Evolutionary conservation across 2,888 invertebrate genomes (phyloP), one percentile per base, ranked within the genome.

Genomic region (Nemapogon koenigi): DNA sequence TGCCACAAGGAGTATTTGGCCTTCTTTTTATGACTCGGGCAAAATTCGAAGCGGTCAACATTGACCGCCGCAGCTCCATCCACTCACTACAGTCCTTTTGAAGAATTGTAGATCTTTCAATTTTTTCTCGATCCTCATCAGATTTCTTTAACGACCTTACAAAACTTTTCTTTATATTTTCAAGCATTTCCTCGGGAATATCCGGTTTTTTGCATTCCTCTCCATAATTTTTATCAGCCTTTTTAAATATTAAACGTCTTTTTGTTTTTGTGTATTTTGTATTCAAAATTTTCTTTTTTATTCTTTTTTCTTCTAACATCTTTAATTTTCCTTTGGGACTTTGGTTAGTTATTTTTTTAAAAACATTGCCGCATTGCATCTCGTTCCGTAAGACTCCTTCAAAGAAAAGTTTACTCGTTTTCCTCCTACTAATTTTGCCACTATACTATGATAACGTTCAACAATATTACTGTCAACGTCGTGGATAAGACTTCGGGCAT

Each of bases 371-470:
- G 50, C 52, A 15, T 45, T 40, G 22, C 49, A 53, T 37, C 59
- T 43, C 18, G 47, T 44, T 44, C 51, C 37, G 41, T 58, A 62
- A 2, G 49, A 49, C 3, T 50, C 44, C 31, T 43, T 42, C 33
- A 43, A 35, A 6, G 44, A 37, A 30, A 47, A 51, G 41, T 59
- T 56, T 35, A 16, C 45, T n/a, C n/a, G n/a, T n/a, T n/a, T n/a
- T n/a, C n/a, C n/a, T n/a, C n/a, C n/a, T n/a, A n/a, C n/a, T n/a
- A n/a, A n/a, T n/a, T n/a, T n/a, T n/a, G n/a, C n/a, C n/a, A n/a
- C n/a, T n/a, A n/a, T n/a, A n/a, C n/a, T 47, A 36, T 53, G 52
- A 38, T 44, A 60, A 10, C 38, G 40, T 43, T 58, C 56, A 3
- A 53, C 53, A 3, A 35, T 27, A 40, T 57, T 55, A 37, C 46